Evolutionary conservation across 2,113 vertebrate species (phyloP).

Genomic region (Chunga burmeisteri): DNA sequence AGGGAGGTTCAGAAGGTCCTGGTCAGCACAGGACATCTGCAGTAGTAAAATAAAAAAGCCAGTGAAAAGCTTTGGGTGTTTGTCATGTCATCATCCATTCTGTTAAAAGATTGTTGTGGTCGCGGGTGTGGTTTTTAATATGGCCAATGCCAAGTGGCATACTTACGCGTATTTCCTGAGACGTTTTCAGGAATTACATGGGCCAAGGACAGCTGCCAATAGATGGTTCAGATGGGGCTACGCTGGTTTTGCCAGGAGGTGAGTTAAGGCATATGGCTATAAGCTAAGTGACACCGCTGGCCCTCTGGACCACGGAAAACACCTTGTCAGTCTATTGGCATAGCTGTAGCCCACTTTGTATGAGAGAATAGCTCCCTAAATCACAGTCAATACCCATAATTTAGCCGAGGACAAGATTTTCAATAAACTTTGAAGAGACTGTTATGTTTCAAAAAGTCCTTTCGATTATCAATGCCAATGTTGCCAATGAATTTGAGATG

Average conservation of each 20-base stretch:
- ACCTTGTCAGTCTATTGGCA: not conserved
- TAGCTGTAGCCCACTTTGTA: not conserved
- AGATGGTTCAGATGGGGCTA: not conserved
- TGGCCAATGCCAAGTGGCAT: rapidly evolving
- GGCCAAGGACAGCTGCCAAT: not conserved
- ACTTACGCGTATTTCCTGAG: not conserved
- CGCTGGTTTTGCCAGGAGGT: not conserved
- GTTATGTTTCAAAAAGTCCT: not conserved
- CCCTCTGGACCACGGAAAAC: not conserved
- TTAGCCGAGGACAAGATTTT: not conserved
- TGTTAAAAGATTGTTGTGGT: rapidly evolving
- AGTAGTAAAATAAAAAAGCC: not conserved
- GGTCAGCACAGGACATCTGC: not conserved
- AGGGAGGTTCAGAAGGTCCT: not conserved
- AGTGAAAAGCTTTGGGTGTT: not conserved
- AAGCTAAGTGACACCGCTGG: not conserved
- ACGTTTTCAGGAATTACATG: not conserved
- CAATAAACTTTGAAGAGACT: not conserved
- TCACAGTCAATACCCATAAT: not conserved
- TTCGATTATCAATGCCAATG: not conserved
- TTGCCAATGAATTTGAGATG: not conserved
- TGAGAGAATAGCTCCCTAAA: not conserved
- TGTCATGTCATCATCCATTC: no score
- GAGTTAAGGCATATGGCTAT: not conserved
- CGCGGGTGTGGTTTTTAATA: rapidly evolving